phyloP scores from a whole-genome alignment of 1,140 invertebrate genomes.

The Caenorhabditis inopinata region DNA sequence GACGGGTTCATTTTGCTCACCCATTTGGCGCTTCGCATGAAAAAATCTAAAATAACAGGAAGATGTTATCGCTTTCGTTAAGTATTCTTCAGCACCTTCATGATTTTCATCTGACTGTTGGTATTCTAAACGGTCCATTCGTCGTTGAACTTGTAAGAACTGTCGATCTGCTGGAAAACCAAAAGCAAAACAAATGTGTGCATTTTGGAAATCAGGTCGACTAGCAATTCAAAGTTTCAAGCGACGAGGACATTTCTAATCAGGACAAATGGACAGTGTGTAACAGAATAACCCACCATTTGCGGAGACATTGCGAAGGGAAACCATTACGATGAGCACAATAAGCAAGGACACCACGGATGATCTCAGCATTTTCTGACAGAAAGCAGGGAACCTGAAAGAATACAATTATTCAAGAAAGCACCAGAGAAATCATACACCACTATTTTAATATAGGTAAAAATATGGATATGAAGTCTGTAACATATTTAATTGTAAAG shows the following conservation, averaged over 20 bases:
- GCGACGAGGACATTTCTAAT: not conserved
- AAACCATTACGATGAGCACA: not conserved
- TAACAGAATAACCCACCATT: not conserved
- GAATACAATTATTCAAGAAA: too few relatives aligned
- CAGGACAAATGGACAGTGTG: too few relatives aligned
- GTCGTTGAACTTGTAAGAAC: not conserved
- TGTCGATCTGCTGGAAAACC: not conserved
- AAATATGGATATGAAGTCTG: too few relatives aligned
- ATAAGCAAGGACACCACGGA: not conserved
- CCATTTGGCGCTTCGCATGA: conserved; percentile 1
- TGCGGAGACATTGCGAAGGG: not conserved
- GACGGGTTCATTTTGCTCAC: conserved; percentile 17
- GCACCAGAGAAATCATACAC: too few relatives aligned
- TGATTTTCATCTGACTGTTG: not conserved
- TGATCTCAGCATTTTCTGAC: not conserved
- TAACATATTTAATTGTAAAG: too few relatives aligned
- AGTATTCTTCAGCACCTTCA: not conserved
- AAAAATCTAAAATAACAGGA: conserved; percentile 4
- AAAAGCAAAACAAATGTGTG: conserved; percentile 5
- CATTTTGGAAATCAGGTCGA: conserved; percentile 15
- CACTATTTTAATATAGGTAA: too few relatives aligned
- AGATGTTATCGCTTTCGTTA: too few relatives aligned
- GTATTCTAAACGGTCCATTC: not conserved
- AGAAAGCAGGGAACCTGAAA: too few relatives aligned
- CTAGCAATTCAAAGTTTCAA: too few relatives aligned